Evolutionary conservation across 2,113 vertebrate species (phyloP).

Genomic region (Campylomormyrus tamandua): DNA sequence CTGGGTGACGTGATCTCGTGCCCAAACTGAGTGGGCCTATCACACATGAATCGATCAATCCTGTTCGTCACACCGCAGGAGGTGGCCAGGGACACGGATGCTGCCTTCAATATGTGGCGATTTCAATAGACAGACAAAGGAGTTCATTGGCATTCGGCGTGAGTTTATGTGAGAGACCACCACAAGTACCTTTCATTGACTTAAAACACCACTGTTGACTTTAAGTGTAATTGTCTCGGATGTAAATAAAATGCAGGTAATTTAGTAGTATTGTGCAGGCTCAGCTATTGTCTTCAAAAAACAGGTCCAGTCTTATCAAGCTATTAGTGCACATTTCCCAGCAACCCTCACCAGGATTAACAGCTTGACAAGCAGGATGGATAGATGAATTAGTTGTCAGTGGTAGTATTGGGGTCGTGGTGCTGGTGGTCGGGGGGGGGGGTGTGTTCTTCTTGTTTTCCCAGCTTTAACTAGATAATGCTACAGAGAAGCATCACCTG

Average conservation of each 20-base stretch:
- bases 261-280: not conserved
- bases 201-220: not conserved
- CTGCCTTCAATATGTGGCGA: not conserved
- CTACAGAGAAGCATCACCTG: not conserved
- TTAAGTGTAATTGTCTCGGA: not conserved
- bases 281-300: not conserved
- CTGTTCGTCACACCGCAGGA: not conserved
- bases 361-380: not conserved
- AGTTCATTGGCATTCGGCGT: not conserved
- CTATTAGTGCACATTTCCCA: not conserved
- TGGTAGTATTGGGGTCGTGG: not conserved
- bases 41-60: not conserved
- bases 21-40: not conserved
- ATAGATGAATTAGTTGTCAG: not conserved
- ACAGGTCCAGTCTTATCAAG: not conserved
- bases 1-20: not conserved
- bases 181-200: not conserved
- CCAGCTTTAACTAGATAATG: not conserved
- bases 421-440: not conserved
- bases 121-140: not conserved
- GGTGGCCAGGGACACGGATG: not conserved
- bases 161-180: not conserved
- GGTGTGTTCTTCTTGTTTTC: not conserved
- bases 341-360: not conserved
- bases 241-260: not conserved